Percentiles rank a stretch among this genome's conserved stretches.
phyloP scores from a whole-genome alignment of 2,888 invertebrate genomes.

The Agonum fuliginosum region DNA sequence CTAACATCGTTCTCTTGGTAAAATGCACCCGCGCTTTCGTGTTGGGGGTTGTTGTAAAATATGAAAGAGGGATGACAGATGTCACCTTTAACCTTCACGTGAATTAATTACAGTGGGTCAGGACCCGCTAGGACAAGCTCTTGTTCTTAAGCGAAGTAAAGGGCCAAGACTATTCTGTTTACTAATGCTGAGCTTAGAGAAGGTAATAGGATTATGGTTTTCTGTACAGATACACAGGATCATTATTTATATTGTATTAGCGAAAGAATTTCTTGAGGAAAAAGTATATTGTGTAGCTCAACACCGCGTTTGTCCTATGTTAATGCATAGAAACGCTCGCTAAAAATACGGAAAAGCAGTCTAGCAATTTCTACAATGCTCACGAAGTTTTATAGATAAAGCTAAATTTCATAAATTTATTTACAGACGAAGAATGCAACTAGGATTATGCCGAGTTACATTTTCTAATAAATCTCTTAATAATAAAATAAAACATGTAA shows the following conservation, averaged over 20 bases:
- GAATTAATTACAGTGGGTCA: slow-evolving; percentile 23
- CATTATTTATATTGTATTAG: slow-evolving; percentile 25
- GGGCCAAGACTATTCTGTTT: slow-evolving; percentile 19
- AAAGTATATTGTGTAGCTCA: too few species aligned
- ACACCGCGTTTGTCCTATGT: too few species aligned
- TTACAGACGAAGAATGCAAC: too few species aligned
- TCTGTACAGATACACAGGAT: background rate
- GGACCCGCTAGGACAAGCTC: slow-evolving; percentile 9
- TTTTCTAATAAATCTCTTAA: too few species aligned
- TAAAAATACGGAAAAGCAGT: too few species aligned
- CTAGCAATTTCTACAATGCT: too few species aligned
- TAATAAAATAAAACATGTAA: too few species aligned
- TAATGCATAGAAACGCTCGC: too few species aligned
- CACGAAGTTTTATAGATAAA: too few species aligned
- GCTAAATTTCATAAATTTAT: too few species aligned
- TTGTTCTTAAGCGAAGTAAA: slow-evolving; percentile 25
- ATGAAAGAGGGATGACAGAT: slow-evolving; percentile 28
- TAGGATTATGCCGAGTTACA: too few species aligned
- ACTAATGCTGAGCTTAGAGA: background rate
- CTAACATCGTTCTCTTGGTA: background rate
- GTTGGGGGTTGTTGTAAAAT: slow-evolving; percentile 13
- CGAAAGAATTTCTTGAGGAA: background rate
- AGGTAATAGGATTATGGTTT: slow-evolving; percentile 30
- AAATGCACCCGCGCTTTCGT: background rate
- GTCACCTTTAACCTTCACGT: slow-evolving; percentile 27